Base-by-base conservation (phyloP, 2,797 vertebrate species). In the Champsocephalus gunnari region DNA sequence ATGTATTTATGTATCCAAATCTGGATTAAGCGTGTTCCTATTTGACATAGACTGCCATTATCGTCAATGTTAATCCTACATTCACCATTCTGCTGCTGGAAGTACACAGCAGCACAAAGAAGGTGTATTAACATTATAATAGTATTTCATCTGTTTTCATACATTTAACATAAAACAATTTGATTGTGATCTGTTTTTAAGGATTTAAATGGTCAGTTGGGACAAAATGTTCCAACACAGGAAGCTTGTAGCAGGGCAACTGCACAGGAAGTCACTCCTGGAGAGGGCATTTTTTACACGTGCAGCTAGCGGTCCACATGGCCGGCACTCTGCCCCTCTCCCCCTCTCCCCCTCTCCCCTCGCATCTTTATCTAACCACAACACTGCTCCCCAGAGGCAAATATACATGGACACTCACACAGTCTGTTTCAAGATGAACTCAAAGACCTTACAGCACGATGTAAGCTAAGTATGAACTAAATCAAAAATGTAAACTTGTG, bases 241-340 rank as follows among this genome's bases (percentile, higher is more conserved):
- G 86, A 89, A 85, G 81, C 73, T 47, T 12, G 60, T 58, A 75
- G 70, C 43, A 69, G 66, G 73, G 67, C 24, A 14, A 71, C 78
- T 71, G 79, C 75, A 84, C 87, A 92, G 92, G 91, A 92, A 85
- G 90, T 58, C 59, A 71, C 61, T 70, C 48, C 49, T 74, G 74
- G 45, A 79, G 58, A 69, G 77, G 70, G 49, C 74, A 83, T 90
- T 85, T 89, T 73, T 91, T 38, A 38, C 75, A 83, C 77, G 78
- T 34, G 45, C 10, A 8, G 73, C 63, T 79, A 74, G 79, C 77
- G 63, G 84, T 84, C 83, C 79, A 60, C 75, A 83, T 45, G 56
- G 48, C 54, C 77, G 8, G 43, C 71, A 32, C 73, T 75, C 60
- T 58, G 67, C 61, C 51, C 32, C 73, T 75, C 60, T 58, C 65